Evolutionary conservation across 2,797 vertebrate genomes (phyloP).

Genomic region (Hydrolagus colliei): DNA sequence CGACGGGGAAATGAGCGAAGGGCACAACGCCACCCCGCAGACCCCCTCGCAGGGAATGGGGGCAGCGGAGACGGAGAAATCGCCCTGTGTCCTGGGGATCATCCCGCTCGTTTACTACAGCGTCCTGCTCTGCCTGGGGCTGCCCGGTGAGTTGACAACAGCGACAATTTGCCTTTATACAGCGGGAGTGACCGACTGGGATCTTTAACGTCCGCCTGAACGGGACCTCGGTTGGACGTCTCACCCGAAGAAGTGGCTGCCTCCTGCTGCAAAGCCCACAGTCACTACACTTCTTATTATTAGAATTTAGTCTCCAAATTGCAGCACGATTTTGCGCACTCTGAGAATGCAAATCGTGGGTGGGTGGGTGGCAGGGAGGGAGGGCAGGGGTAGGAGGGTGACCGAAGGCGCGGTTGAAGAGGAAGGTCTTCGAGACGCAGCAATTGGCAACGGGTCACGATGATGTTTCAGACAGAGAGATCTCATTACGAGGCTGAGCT

Average conservation of each 20-base stretch:
- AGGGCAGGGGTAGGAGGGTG: background rate
- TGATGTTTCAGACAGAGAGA: background rate
- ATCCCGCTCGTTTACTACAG: constrained; percentile 81
- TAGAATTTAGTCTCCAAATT: too few relatives aligned
- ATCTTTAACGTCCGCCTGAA: too few relatives aligned
- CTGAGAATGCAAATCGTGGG: background rate
- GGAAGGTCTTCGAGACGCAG: too few relatives aligned
- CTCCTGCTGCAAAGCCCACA: too few relatives aligned
- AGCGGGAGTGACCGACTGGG: too few relatives aligned
- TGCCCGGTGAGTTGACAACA: constrained; percentile 68
- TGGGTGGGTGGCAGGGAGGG: background rate
- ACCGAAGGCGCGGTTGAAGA: too few relatives aligned
- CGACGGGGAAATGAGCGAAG: constrained; percentile 47
- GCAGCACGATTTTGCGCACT: background rate
- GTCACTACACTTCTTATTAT: too few relatives aligned
- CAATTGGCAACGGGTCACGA: too few relatives aligned
- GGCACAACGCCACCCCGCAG: constrained; percentile 52
- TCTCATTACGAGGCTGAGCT: background rate
- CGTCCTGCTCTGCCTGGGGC: constrained; percentile 73
- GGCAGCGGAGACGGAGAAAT: constrained; percentile 50
- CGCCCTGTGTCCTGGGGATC: constrained; percentile 71
- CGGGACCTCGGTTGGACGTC: too few relatives aligned
- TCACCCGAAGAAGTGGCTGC: too few relatives aligned
- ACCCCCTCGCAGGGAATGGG: constrained; percentile 41
- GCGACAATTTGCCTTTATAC: background rate